Evolutionary conservation across 2,888 invertebrate genomes (phyloP).

Genomic region (Dastarcus helophoroides): DNA sequence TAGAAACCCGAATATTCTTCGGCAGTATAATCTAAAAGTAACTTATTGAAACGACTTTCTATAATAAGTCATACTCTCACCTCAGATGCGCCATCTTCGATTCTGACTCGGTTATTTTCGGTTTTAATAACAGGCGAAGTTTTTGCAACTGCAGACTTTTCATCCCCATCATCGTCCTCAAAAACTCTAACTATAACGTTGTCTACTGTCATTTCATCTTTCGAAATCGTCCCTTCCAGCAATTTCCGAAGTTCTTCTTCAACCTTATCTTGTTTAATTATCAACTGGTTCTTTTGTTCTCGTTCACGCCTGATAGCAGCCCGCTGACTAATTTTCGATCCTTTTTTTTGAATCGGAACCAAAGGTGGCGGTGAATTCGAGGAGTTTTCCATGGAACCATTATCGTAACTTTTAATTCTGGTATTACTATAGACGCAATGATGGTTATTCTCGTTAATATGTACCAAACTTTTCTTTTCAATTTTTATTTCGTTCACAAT

Average conservation of each 20-base stretch:
- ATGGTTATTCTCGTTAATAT: too few relatives aligned
- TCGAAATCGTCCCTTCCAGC: conserved; percentile 16
- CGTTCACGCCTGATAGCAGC: too few relatives aligned
- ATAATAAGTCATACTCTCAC: conserved; percentile 2
- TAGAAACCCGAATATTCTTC: conserved; percentile 16
- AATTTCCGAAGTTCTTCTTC: conserved; percentile 18
- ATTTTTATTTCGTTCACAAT: too few relatives aligned
- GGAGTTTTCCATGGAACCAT: too few relatives aligned
- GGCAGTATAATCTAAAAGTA: conserved; percentile 11
- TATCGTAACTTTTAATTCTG: too few relatives aligned
- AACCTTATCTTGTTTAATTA: conserved; percentile 17
- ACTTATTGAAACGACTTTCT: too few relatives aligned
- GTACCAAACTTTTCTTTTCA: too few relatives aligned
- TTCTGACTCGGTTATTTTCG: conserved; percentile 6
- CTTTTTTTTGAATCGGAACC: too few relatives aligned
- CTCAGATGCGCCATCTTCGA: conserved; percentile 6
- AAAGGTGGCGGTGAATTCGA: too few relatives aligned
- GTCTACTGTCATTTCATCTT: conserved; percentile 19
- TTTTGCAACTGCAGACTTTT: conserved; percentile 1
- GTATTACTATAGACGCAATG: too few relatives aligned
- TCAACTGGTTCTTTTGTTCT: too few relatives aligned
- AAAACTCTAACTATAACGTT: conserved; percentile 22
- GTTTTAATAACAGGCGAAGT: neutral
- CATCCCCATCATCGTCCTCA: conserved; percentile 16
- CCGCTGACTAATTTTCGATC: too few relatives aligned